Percentiles rank a stretch among this genome's conserved stretches.
Conservation (phyloP, 2,113 vertebrate genomes). For the Pseudolaguvia tuberculata region DNA sequence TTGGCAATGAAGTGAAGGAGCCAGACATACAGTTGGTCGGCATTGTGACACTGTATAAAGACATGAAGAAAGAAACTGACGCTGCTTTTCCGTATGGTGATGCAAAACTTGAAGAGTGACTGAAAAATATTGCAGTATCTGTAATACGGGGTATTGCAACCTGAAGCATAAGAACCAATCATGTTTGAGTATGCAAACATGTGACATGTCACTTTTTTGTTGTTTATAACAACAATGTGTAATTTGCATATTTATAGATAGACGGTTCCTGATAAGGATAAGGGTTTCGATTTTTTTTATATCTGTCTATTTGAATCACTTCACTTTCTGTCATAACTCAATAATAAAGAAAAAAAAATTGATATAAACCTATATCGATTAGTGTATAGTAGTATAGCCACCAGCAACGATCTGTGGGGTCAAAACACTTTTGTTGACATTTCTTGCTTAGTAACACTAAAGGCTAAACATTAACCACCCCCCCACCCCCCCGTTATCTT, state of each 20-base stretch:
- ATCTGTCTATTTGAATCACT: no score
- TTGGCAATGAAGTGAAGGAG: slow-evolving; percentile 97
- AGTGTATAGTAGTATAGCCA: not conserved
- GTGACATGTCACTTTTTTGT: not conserved
- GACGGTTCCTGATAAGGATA: not conserved
- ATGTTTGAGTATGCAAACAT: not conserved
- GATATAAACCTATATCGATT: not conserved
- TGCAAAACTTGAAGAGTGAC: not conserved
- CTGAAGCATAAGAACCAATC: not conserved
- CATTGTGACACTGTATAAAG: slow-evolving; percentile 83
- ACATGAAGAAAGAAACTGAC: not conserved
- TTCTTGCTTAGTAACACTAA: no score
- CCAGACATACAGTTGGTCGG: slow-evolving; percentile 90
- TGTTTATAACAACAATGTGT: not conserved
- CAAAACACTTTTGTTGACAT: not conserved
- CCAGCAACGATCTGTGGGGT: not conserved
- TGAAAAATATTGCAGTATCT: not conserved
- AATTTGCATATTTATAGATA: not conserved
- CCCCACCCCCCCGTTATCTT: not conserved
- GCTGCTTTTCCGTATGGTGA: not conserved
- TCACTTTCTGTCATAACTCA: not conserved
- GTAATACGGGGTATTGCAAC: not conserved
- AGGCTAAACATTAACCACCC: not conserved
- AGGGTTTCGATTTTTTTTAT: no score
- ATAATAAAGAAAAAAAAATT: not conserved